These are phyloP conservation scores for Calypte anna DNA, from an alignment of 2,113 vertebrate genomes.

Conservation along the genomic window DNA sequence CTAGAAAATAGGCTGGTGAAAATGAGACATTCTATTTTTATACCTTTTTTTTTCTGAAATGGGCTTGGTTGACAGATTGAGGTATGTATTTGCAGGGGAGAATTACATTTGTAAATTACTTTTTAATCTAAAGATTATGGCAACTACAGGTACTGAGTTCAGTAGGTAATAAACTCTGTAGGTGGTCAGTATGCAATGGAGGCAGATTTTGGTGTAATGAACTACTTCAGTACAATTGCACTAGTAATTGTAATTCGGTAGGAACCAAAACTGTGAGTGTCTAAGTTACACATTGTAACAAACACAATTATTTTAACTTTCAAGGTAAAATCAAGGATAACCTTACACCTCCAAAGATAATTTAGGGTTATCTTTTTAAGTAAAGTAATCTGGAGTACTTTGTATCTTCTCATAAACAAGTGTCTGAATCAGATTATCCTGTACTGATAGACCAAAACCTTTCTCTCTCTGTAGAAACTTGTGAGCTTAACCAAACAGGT, in stretches of 20 bases:
- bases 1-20: not conserved
- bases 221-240: not conserved
- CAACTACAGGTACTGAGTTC: not conserved
- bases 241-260: not conserved
- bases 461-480: not conserved
- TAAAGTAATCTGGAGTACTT: not conserved
- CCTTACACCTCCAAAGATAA: not conserved
- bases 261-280: not conserved
- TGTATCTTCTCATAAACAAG: not conserved
- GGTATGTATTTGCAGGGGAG: not conserved
- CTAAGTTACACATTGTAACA: not conserved
- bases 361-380: not conserved
- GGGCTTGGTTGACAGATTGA: not conserved
- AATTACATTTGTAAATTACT: not conserved
- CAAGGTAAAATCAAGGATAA: not conserved
- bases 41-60: not conserved
- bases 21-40: not conserved
- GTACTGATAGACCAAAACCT: not conserved
- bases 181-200: not conserved
- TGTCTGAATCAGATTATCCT: not conserved
- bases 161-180: not conserved
- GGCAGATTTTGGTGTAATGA: not conserved
- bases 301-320: not conserved
- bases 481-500: conserved; percentile 3
- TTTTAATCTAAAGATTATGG: not conserved